phyloP scores from a whole-genome alignment of 1,140 invertebrate species.

The Meloidogyne exigua region DNA sequence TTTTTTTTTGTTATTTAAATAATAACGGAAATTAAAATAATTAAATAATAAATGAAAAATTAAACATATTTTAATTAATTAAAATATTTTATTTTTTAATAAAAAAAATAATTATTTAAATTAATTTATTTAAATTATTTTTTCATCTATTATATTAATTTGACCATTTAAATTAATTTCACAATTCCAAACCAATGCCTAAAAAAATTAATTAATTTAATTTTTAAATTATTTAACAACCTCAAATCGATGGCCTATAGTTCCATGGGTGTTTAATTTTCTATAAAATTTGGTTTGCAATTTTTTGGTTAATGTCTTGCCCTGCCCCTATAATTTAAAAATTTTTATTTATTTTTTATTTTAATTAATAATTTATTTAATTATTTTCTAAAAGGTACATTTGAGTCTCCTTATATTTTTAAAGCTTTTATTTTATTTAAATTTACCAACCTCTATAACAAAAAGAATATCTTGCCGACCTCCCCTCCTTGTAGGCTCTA shows the following conservation, averaged over 20 bases:
- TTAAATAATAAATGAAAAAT: too few species aligned
- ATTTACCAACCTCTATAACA: constrained; percentile 15
- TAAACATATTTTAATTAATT: too few species aligned
- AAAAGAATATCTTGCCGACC: constrained; percentile 43
- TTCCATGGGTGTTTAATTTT: constrained; percentile 35
- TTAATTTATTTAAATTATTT: constrained; percentile 8
- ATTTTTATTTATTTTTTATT: not conserved
- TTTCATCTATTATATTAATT: constrained; percentile 26
- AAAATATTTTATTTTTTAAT: too few species aligned
- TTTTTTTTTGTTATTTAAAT: too few species aligned
- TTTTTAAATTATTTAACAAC: constrained; percentile 4
- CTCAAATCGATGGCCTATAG: constrained; percentile 41
- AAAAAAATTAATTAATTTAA: not conserved
- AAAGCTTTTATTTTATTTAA: too few species aligned
- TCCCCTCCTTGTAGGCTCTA: constrained; percentile 44
- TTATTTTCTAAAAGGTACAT: too few species aligned
- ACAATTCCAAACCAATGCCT: constrained; percentile 26
- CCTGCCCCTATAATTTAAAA: constrained; percentile 29
- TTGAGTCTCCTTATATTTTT: not conserved
- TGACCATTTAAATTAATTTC: constrained; percentile 38
- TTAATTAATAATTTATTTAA: too few species aligned
- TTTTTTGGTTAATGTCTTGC: constrained; percentile 33
- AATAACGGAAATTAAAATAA: too few species aligned
- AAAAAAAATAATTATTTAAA: too few species aligned
- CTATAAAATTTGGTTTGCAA: constrained; percentile 46